phyloP scores from a whole-genome alignment of 2,888 invertebrate genomes.

The Tinea trinotella region DNA sequence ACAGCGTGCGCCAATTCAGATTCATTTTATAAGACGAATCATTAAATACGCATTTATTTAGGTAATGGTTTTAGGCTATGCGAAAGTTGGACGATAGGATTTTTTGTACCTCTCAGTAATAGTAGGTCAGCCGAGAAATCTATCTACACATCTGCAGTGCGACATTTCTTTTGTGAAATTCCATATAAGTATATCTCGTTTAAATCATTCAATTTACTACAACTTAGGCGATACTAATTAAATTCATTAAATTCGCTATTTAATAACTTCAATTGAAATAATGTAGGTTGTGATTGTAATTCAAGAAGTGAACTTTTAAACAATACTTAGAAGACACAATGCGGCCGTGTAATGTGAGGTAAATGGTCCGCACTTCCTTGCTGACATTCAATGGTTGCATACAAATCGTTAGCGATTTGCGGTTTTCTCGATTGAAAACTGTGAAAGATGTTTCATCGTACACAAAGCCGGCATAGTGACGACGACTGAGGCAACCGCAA shows the following conservation, averaged over 20 bases:
- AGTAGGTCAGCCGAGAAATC: constrained; percentile 26
- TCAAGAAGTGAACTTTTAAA: constrained; percentile 40
- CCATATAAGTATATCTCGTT: background rate
- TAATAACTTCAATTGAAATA: background rate
- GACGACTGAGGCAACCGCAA: too few species aligned
- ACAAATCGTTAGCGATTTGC: constrained; percentile 32
- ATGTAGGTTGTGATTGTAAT: constrained; percentile 34
- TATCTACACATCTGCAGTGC: constrained; percentile 54
- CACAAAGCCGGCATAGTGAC: background rate
- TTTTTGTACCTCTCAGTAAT: background rate
- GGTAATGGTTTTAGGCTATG: background rate
- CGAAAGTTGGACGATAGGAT: background rate
- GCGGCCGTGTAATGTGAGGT: constrained; percentile 53
- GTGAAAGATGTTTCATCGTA: background rate
- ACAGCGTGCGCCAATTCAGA: background rate
- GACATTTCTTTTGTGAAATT: constrained; percentile 39
- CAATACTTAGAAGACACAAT: constrained; percentile 53
- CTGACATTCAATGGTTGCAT: constrained; percentile 40
- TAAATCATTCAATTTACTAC: background rate
- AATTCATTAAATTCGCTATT: background rate
- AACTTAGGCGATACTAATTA: background rate
- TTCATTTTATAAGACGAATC: background rate
- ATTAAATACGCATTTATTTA: background rate
- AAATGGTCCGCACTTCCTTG: constrained; percentile 56
- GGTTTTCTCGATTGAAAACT: background rate